Evolutionary conservation across 2,888 invertebrate genomes (phyloP), one percentile per base, ranked within the genome.

Genomic region (Blera fallax): DNA sequence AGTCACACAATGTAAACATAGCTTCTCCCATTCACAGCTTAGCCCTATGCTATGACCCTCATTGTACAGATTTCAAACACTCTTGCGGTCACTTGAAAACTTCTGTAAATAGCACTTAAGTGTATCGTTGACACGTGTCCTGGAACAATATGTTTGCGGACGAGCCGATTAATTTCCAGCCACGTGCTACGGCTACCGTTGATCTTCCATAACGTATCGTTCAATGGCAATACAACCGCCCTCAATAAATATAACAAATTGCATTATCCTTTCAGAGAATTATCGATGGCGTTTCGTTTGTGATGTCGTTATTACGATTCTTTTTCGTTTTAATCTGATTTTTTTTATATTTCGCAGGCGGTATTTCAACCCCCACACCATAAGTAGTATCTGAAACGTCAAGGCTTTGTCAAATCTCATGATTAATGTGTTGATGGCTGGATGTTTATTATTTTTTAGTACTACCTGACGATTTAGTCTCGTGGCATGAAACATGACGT

Each of bases 101-200:
- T 24, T 69, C 40, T 52, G 81, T 85, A 77, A 85, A 81, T 77
- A 85, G 81, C 72, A 77, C 81, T 81, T 77, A 81, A 81, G 81
- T 77, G 85, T 81, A 85, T 85, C 77, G 85, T 43, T 80, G 85
- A 72, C 85, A 85, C 85, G 85, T 85, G 85, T 40, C 76, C 48
- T 34, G 54, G n/a, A 67, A 85, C 85, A 85, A 85, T 85, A 72
- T 85, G 81, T 85, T 85, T 77, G 65, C 50, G 67, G 81, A 85
- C 70, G 81, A 85, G 45, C 76, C 81, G 85, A 85, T 85, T 85
- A 85, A 76, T 85, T 77, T 67, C 45, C 27, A 76, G 85, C 8
- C 85, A 85, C 85, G 85, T 85, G 85, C 85, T 11, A 40, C n/a
- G 56, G 50, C 76, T 52, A 52, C 60, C 76, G 60, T 81, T 72